phyloP scores from a whole-genome alignment of 1,140 invertebrate genomes.

The Dinoponera quadriceps region DNA sequence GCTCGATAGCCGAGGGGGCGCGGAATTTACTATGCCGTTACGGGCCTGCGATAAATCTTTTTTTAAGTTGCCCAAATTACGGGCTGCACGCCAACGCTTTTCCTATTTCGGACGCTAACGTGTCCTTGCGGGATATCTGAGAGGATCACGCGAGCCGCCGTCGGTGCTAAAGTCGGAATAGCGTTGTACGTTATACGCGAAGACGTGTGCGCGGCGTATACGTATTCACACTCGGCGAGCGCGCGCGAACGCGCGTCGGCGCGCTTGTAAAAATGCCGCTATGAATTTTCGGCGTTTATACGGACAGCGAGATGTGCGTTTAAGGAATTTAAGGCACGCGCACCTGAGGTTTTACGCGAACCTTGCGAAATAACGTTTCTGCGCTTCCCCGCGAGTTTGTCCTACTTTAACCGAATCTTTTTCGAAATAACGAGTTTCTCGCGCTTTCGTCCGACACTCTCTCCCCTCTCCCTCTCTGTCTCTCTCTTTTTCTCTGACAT shows the following conservation, averaged over 20 bases:
- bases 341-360: neutral
- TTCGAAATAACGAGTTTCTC: neutral
- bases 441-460: no score
- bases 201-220: neutral
- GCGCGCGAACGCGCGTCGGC: no score
- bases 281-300: constrained; percentile 35
- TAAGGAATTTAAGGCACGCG: constrained; percentile 38
- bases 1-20: constrained; percentile 17
- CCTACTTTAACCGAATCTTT: constrained; percentile 25
- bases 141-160: constrained; percentile 62
- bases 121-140: constrained; percentile 62
- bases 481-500: no score
- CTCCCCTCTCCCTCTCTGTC: no score
- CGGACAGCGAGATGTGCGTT: constrained; percentile 12
- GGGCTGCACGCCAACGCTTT: constrained; percentile 53
- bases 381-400: neutral
- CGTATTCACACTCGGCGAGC: neutral
- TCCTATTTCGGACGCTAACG: constrained; percentile 36
- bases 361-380: neutral
- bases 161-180: constrained; percentile 48
- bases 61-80: constrained; percentile 58
- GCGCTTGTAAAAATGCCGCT: constrained; percentile 39
- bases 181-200: constrained; percentile 45
- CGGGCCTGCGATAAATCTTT: constrained; percentile 52
- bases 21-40: constrained; percentile 24